Evolutionary conservation across 1,140 invertebrate genomes (phyloP).

Genomic region (Trichogramma pretiosum): DNA sequence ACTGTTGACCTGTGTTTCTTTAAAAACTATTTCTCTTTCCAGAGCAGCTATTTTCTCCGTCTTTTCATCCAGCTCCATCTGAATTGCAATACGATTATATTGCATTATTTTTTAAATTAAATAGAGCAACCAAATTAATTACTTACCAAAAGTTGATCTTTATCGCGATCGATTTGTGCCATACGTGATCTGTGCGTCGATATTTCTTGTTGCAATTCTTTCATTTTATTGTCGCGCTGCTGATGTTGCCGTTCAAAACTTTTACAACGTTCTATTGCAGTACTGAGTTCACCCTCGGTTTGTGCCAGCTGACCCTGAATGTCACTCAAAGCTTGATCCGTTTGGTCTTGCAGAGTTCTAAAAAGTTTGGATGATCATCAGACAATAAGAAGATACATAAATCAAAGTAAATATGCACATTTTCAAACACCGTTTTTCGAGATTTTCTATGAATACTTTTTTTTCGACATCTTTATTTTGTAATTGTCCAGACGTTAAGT

Average conservation of each 20-base stretch:
- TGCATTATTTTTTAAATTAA: conserved; percentile 6
- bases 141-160: conserved; percentile 50
- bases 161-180: conserved; percentile 49
- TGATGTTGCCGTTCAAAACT: conserved; percentile 47
- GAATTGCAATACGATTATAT: background rate
- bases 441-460: too few relatives aligned
- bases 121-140: background rate
- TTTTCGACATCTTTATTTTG: too few relatives aligned
- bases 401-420: too few relatives aligned
- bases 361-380: conserved; percentile 21
- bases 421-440: too few relatives aligned
- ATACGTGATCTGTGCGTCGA: conserved; percentile 47
- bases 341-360: conserved; percentile 54
- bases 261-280: conserved; percentile 45
- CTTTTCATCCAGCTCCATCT: conserved; percentile 53
- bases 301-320: conserved; percentile 49
- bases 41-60: conserved; percentile 47
- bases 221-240: conserved; percentile 49
- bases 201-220: conserved; percentile 49
- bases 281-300: conserved; percentile 47
- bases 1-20: conserved; percentile 32
- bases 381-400: too few relatives aligned
- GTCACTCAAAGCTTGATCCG: conserved; percentile 51
- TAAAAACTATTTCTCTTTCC: conserved; percentile 49
- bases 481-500: background rate